Evolutionary conservation across 2,113 vertebrate species (phyloP), one percentile per base, ranked within the genome.

Genomic region (Myotis brandtii): DNA sequence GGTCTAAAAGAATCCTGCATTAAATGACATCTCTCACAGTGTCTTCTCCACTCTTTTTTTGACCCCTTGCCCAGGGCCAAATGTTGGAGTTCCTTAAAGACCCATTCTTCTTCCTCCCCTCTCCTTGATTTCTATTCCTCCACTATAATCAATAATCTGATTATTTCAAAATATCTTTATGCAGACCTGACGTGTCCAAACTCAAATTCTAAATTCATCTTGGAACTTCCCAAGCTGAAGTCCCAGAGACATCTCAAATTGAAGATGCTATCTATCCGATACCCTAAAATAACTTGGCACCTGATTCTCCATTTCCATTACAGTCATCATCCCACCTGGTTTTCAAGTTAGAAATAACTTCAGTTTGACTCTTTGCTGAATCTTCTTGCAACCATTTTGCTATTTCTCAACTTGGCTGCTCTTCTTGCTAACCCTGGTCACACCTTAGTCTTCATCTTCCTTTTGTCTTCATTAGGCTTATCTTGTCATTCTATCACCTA

Each of bases 341-440:
- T 91, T 93, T 85, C 50, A 85, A 85, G 84, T 64, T 88, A 88
- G 20, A 88, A 76, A 89, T 94, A 18, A 52, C 30, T 83, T 82
- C 27, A 81, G 0, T 34, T 62, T 73, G n/a, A 62, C 17, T 79
- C 27, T 84, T 64, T 89, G 43, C 34, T 75, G 27, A 67, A 66
- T 46, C 46, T 59, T 52, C 14, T 40, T 66, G 40, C 40, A 80
- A 64, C 12, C 50, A 84, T 94, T 87, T 95, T 91, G 32, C 23
- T 66, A 27, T 86, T 87, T 50, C 67, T 66, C 59, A 59, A 21
- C 25, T 79, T 75, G 25, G 3, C 0, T 64, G 62, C 43, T 90
- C 32, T 90, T 64, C 14, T 86, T 93, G 59, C 34, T 73, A 86
- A 79, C 32, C 20, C 16, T 81, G 84, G 25, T 87, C 54, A 76